Conservation (phyloP, 1,140 invertebrate species). For the Marisa cornuarietis region DNA sequence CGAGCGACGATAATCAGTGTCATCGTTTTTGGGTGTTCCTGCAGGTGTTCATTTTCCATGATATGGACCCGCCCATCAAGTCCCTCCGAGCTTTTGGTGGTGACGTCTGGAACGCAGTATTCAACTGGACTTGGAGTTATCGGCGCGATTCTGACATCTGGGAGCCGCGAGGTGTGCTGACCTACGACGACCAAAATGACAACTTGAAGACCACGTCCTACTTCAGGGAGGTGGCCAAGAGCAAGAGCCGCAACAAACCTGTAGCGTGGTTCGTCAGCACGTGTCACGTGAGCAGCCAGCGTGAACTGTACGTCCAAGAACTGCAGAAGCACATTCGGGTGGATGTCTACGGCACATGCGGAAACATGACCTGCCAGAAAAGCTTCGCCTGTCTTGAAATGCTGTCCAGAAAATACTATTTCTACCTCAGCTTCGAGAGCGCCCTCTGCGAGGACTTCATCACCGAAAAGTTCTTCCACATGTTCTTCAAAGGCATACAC, state of each 20-base stretch:
- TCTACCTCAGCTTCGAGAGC: constrained; percentile 74
- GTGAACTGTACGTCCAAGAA: constrained; percentile 19
- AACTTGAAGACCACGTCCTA: constrained; percentile 7
- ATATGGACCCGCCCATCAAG: constrained; percentile 14
- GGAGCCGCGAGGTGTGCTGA: constrained; percentile 10
- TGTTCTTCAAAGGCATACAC: constrained; percentile 32
- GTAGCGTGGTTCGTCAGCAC: constrained; percentile 23
- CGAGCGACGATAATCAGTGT: too few species aligned
- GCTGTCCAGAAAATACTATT: constrained; percentile 40
- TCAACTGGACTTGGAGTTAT: constrained; percentile 28
- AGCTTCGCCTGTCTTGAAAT: constrained; percentile 20
- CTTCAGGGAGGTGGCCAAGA: constrained; percentile 15
- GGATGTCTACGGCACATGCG: constrained; percentile 75
- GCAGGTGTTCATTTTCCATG: constrained; percentile 23
- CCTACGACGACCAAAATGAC: neutral
- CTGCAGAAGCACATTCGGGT: constrained; percentile 67
- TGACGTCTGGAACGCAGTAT: constrained; percentile 4
- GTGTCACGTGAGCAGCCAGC: constrained; percentile 18
- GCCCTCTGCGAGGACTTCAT: constrained; percentile 70
- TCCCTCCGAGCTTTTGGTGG: constrained; percentile 10
- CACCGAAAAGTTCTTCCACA: constrained; percentile 87
- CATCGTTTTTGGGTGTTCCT: too few species aligned
- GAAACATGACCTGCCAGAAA: constrained; percentile 29
- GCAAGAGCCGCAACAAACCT: constrained; percentile 14
- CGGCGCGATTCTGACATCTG: constrained; percentile 18